Evolutionary conservation across 2,113 vertebrate species (phyloP).

Genomic region (Macaca nemestrina): DNA sequence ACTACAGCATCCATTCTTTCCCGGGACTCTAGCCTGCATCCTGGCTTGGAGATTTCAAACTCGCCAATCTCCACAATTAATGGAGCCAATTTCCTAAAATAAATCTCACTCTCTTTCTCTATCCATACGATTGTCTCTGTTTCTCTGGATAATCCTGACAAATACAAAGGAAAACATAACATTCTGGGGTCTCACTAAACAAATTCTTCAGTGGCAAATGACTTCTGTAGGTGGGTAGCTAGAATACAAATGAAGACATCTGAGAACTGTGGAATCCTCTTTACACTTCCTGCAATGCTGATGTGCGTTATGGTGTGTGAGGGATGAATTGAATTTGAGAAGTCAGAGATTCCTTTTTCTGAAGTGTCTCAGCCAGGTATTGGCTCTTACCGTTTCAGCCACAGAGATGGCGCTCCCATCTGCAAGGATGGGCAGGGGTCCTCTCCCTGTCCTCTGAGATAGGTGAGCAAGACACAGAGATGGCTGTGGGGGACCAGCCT

Average conservation of each 20-base stretch:
- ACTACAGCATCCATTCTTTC: not conserved
- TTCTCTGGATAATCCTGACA: not conserved
- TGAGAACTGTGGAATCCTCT: not conserved
- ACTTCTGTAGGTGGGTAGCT: not conserved
- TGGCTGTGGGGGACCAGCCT: not conserved
- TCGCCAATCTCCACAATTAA: too few relatives aligned
- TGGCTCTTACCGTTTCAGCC: not conserved
- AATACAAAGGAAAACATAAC: too few relatives aligned
- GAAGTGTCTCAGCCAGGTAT: not conserved
- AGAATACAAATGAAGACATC: not conserved
- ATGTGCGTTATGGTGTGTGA: not conserved
- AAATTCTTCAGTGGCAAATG: not conserved
- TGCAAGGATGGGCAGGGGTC: not conserved
- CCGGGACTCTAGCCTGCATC: not conserved
- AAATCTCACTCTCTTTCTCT: not conserved
- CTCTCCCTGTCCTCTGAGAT: not conserved
- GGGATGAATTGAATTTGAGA: not conserved
- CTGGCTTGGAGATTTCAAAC: not conserved
- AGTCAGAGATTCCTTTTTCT: not conserved
- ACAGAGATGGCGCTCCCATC: not conserved
- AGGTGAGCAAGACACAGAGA: not conserved
- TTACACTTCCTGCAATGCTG: not conserved
- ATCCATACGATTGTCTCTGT: fast-evolving
- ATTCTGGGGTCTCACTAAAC: not conserved
- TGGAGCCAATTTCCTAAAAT: not conserved